Evolutionary conservation across 2,113 vertebrate species (phyloP).

Genomic region (Heterotis niloticus): DNA sequence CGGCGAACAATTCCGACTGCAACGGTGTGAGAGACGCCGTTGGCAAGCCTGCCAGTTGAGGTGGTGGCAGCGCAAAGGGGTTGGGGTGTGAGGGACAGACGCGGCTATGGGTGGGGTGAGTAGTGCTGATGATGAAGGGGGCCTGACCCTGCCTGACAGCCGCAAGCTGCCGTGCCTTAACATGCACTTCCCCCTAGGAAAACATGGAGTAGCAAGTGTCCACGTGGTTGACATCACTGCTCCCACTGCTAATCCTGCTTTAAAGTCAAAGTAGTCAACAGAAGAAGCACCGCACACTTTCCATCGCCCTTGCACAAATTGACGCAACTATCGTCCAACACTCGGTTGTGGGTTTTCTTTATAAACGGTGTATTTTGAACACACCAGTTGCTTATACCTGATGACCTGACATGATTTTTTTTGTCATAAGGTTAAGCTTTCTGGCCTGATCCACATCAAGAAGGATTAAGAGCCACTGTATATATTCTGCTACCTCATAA

Average conservation of each 20-base stretch:
- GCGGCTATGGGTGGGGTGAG: constrained; percentile 13
- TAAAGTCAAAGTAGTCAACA: not conserved
- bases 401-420: constrained; percentile 14
- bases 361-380: not conserved
- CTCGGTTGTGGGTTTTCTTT: not conserved
- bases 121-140: constrained; percentile 37
- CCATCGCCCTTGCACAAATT: not conserved
- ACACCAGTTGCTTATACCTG: not conserved
- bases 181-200: constrained; percentile 11
- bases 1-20: not conserved
- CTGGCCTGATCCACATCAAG: not conserved
- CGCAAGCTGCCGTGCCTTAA: constrained; percentile 36
- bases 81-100: not conserved
- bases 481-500: not conserved
- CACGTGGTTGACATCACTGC: not conserved
- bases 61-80: not conserved
- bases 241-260: not conserved
- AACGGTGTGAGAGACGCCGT: not conserved
- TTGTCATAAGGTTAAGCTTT: not conserved
- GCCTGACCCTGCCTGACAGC: constrained; percentile 58
- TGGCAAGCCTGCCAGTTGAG: not conserved
- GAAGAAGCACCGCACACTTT: not conserved
- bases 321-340: no score
- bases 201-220: constrained; percentile 23
- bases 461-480: not conserved